Conservation (phyloP, 2,888 invertebrate species). For the Campopleginae sp. region DNA sequence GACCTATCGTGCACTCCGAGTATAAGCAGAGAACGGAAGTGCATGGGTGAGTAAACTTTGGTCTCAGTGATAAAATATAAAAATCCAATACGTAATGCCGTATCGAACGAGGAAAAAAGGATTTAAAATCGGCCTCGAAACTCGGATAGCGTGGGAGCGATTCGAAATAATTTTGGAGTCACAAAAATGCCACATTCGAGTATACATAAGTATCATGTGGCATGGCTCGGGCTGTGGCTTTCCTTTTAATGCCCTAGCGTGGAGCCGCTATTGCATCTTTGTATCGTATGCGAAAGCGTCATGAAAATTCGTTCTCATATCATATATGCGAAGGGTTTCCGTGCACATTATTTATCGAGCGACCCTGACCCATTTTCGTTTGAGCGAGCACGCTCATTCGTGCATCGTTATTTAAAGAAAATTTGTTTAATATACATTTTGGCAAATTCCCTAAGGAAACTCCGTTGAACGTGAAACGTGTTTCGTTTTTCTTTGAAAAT, state of each 20-base stretch:
- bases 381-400: not conserved
- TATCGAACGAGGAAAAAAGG: conserved; percentile 34
- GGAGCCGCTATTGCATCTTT: not conserved
- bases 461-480: not conserved
- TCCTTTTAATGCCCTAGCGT: too few relatives aligned
- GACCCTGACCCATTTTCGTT: conserved; percentile 18
- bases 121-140: not conserved
- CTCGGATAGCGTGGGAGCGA: too few relatives aligned
- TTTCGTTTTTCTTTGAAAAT: not conserved
- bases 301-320: conserved; percentile 15
- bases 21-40: conserved; percentile 53
- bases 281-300: conserved; percentile 34
- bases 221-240: too few relatives aligned
- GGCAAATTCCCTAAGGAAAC: not conserved
- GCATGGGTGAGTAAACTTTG: conserved; percentile 47
- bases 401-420: not conserved
- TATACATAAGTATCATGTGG: too few relatives aligned
- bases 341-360: not conserved
- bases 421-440: not conserved
- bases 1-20: not conserved
- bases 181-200: too few relatives aligned
- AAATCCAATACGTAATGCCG: not conserved
- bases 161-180: too few relatives aligned
- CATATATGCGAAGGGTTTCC: conserved; percentile 11
- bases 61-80: conserved; percentile 10